Conservation (phyloP, 2,888 invertebrate species). For the Eupithecia pulchellata region DNA sequence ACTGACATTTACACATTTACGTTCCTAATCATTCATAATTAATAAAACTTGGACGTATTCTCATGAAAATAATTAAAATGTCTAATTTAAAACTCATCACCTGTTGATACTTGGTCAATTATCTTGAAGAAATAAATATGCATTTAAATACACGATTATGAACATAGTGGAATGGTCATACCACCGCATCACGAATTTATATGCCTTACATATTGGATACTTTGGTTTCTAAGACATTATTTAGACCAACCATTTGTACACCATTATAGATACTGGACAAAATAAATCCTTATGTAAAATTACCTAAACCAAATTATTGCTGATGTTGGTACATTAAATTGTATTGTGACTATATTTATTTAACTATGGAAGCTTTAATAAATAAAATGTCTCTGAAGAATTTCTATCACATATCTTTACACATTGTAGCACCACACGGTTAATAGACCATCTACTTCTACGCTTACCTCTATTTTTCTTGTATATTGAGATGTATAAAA, state of each 20-base stretch:
- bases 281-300: constrained; percentile 64
- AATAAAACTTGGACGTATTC: constrained; percentile 63
- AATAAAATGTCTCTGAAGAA: constrained; percentile 84
- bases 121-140: constrained; percentile 61
- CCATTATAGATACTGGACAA: constrained; percentile 65
- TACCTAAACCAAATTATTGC: constrained; percentile 79
- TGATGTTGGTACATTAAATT: constrained; percentile 66
- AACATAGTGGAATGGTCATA: constrained; percentile 54
- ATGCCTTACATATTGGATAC: constrained; percentile 61
- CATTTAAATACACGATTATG: constrained; percentile 50
- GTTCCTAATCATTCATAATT: constrained; percentile 54
- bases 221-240: constrained; percentile 71
- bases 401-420: constrained; percentile 85
- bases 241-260: constrained; percentile 61
- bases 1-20: constrained; percentile 56
- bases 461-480: constrained; percentile 82
- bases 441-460: constrained; percentile 83
- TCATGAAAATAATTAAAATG: constrained; percentile 56
- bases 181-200: constrained; percentile 56
- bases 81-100: constrained; percentile 58
- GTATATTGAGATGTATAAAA: constrained; percentile 85
- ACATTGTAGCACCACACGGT: constrained; percentile 84
- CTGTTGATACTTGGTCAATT: constrained; percentile 62
- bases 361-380: constrained; percentile 82
- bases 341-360: constrained; percentile 74